phyloP scores from a whole-genome alignment of 1,140 invertebrate genomes.

The Centruroides vittatus region DNA sequence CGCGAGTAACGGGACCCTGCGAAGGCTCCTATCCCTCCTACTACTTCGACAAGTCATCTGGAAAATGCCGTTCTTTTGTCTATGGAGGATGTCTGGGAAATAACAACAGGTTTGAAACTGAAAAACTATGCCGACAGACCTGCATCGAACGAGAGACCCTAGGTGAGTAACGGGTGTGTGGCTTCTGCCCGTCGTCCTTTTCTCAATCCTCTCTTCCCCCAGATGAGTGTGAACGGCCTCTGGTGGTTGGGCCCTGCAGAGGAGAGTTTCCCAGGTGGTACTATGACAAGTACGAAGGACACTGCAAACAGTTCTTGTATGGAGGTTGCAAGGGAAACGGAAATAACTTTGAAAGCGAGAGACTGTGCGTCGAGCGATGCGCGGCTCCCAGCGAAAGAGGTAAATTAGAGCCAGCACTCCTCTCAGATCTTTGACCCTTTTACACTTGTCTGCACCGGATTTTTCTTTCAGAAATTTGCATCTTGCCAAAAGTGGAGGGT shows the following conservation, averaged over 20 bases:
- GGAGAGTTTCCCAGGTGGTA: slow-evolving; percentile 67
- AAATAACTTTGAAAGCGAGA: slow-evolving; percentile 67
- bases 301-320: slow-evolving; percentile 62
- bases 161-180: background rate
- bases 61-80: slow-evolving; percentile 54
- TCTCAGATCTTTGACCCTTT: too few species aligned
- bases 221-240: slow-evolving; percentile 51
- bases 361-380: slow-evolving; percentile 71
- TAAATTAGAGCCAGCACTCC: too few species aligned
- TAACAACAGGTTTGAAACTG: slow-evolving; percentile 67
- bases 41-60: slow-evolving; percentile 57
- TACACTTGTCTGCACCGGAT: too few species aligned
- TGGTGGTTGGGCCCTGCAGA: slow-evolving; percentile 57
- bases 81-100: slow-evolving; percentile 88
- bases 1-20: slow-evolving; percentile 69
- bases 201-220: background rate
- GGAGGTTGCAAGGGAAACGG: slow-evolving; percentile 57
- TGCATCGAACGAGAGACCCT: slow-evolving; percentile 16
- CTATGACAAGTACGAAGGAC: slow-evolving; percentile 54
- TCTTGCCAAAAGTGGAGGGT: slow-evolving; percentile 51
- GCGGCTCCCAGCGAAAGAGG: background rate
- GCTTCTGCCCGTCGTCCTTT: background rate
- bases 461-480: slow-evolving; percentile 32
- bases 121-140: slow-evolving; percentile 48
- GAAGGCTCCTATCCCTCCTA: slow-evolving; percentile 60